phyloP scores from a whole-genome alignment of 2,113 vertebrate species.

The Parus major region DNA sequence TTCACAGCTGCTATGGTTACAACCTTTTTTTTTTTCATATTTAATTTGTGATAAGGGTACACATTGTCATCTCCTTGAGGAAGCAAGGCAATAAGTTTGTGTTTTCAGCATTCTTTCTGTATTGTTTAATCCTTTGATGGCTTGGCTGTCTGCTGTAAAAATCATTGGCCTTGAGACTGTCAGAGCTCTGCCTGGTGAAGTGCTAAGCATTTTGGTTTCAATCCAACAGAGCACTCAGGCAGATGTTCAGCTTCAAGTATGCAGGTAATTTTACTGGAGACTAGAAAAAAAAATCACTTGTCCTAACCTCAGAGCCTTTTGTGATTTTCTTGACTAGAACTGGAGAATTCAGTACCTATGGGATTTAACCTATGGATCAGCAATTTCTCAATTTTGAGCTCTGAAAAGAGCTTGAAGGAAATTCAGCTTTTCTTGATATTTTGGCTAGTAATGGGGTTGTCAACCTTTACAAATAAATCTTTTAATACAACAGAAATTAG shows the following conservation, averaged over 20 bases:
- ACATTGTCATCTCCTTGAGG: slow-evolving; percentile 15
- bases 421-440: not conserved
- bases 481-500: not conserved
- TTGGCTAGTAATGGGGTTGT: not conserved
- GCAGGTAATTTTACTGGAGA: slow-evolving; percentile 33
- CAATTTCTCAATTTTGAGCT: not conserved
- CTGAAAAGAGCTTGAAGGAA: not conserved
- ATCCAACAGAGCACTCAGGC: slow-evolving; percentile 32
- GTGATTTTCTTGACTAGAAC: slow-evolving; percentile 7
- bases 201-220: slow-evolving; percentile 43
- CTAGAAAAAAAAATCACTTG: not conserved
- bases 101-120: not conserved
- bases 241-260: slow-evolving; percentile 46
- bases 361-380: not conserved
- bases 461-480: not conserved
- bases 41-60: not conserved
- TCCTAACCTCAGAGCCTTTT: slow-evolving; percentile 13
- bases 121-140: slow-evolving; percentile 17
- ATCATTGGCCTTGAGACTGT: slow-evolving; percentile 33
- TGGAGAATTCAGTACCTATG: not conserved
- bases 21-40: not conserved
- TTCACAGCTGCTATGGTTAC: not conserved
- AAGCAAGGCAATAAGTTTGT: not conserved
- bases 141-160: slow-evolving; percentile 19
- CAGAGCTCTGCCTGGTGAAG: not conserved